Base-by-base conservation (phyloP, 2,797 vertebrate genomes). In the Notamacropus eugenii region DNA sequence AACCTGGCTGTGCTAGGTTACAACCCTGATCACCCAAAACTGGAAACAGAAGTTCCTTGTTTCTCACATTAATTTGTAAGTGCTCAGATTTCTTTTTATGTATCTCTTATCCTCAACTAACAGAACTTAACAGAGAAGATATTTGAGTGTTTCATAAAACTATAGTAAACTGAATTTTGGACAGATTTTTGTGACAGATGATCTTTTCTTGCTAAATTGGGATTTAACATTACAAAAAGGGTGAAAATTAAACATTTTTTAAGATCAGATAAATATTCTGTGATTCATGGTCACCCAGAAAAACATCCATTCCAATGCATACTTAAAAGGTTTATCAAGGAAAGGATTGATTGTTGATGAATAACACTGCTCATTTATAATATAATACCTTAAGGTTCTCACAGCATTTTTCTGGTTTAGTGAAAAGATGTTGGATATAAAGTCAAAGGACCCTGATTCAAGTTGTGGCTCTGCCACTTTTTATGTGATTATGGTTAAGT, bases 101-200 rank as follows among this genome's bases (percentile, higher is more conserved):
- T 91, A 54, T 92, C 28, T 92, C 40, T 94, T 62, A 59, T 82
- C 74, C 52, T 93, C 22, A 96, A 91, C 52, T 93, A 19, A 82
- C 10, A 67, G 56, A 1, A 92, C 31, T 96, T 74, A 92, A 40
- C 56, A 92, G n/a, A 40, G n/a, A 16, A 92, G n/a, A 52, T 67
- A 67, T 91, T 55, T 93, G 22, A 74, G 90, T 82, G 19, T 52
- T 93, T 93, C 87, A 94, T 54, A 87, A 55, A 94, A 55, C 34
- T n/a, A 29, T 93, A 19, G 10, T n/a, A 91, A 16, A 93, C 40
- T 90, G 54, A 29, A 19, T 87, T 34, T 46, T 91, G 50, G 52
- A 52, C 5, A 91, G 11, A 93, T 93, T 93, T 91, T 55, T 92
- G 90, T 94, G n/a, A 28, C 91, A 16, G 9, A 10, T 93, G n/a